Evolutionary conservation across 1,140 invertebrate genomes (phyloP).

Genomic region (Melitaea cinxia): DNA sequence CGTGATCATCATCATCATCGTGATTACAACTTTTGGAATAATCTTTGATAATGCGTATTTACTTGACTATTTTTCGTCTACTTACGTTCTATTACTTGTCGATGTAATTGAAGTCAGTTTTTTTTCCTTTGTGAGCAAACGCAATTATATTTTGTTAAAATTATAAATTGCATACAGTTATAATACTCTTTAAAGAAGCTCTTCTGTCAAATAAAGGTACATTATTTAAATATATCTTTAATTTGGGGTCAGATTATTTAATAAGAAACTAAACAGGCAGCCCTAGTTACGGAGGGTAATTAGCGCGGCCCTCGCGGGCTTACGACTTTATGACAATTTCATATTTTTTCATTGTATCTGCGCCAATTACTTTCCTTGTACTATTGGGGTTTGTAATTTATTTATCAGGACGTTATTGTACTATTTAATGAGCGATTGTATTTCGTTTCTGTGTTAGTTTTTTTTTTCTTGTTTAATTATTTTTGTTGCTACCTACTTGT

Average conservation of each 20-base stretch:
- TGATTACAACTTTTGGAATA: too few relatives aligned
- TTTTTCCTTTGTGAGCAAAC: too few relatives aligned
- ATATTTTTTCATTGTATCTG: slow-evolving; percentile 26
- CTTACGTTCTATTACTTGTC: too few relatives aligned
- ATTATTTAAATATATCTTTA: too few relatives aligned
- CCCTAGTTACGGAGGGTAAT: slow-evolving; percentile 43
- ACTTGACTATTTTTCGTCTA: too few relatives aligned
- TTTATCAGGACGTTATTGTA: slow-evolving; percentile 20
- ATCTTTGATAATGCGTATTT: too few relatives aligned
- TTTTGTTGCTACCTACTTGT: neutral
- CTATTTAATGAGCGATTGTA: neutral
- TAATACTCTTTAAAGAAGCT: too few relatives aligned
- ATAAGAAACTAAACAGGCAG: neutral
- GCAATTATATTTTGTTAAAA: too few relatives aligned
- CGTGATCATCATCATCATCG: too few relatives aligned
- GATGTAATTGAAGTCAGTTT: too few relatives aligned
- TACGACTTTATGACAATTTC: slow-evolving; percentile 29
- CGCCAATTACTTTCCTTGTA: slow-evolving; percentile 26
- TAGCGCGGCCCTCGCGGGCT: slow-evolving; percentile 35
- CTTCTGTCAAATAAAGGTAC: too few relatives aligned
- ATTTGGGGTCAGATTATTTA: neutral
- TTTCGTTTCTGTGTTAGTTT: neutral
- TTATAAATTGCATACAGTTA: too few relatives aligned
- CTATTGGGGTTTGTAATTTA: slow-evolving; percentile 11
- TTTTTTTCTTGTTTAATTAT: neutral